Conservation (phyloP, 2,113 vertebrate genomes). For the Paralichthys olivaceus region DNA sequence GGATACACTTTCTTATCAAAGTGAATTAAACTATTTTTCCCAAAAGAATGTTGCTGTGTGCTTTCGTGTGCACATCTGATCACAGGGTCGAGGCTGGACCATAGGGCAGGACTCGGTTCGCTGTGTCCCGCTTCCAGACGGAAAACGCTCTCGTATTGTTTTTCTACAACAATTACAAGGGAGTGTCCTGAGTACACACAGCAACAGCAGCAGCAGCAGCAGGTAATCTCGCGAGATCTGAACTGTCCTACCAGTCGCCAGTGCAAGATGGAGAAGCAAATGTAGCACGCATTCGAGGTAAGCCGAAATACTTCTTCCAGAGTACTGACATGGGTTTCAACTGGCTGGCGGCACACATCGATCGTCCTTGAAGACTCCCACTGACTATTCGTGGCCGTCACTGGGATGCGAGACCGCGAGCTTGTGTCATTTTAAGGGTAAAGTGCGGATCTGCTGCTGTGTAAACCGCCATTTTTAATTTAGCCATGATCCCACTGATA, state of each 20-base stretch:
- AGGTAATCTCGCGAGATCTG: constrained; percentile 81
- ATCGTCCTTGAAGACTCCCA: background rate
- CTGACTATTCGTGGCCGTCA: background rate
- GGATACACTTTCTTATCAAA: constrained; percentile 51
- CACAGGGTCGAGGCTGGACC: background rate
- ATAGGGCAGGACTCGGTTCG: too few species aligned
- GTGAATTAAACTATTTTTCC: constrained; percentile 68
- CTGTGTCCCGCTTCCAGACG: background rate
- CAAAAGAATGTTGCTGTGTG: constrained; percentile 41
- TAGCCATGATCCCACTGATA: constrained; percentile 76
- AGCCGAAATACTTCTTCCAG: constrained; percentile 62
- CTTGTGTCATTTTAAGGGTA: constrained; percentile 51
- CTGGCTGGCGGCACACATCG: background rate
- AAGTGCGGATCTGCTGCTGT: constrained; percentile 74
- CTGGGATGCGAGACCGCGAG: background rate
- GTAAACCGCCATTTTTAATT: constrained; percentile 88
- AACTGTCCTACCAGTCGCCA: constrained; percentile 74
- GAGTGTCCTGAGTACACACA: constrained; percentile 62
- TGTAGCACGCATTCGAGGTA: constrained; percentile 84
- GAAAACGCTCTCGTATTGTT: constrained; percentile 18
- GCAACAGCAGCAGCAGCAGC: constrained; percentile 37
- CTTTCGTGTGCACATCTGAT: constrained; percentile 51
- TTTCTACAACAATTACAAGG: constrained; percentile 51
- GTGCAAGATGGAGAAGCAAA: constrained; percentile 87
- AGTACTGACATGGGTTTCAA: constrained; percentile 10